phyloP scores from a whole-genome alignment of 2,797 vertebrate genomes.

The Acanthurus tractus region DNA sequence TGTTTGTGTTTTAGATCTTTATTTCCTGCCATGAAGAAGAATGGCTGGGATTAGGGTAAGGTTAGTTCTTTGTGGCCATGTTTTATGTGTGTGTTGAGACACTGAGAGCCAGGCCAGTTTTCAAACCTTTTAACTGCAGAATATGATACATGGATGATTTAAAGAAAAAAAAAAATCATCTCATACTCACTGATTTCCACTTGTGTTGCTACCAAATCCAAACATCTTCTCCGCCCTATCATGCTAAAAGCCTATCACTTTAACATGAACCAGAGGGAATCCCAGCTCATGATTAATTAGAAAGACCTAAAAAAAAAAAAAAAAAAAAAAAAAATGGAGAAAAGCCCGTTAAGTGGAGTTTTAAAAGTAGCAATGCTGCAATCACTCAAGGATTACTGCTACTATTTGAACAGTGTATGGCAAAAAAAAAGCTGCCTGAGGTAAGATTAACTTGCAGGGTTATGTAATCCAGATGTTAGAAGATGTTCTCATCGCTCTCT shows the following conservation, averaged over 20 bases:
- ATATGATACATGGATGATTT: slow-evolving; percentile 7
- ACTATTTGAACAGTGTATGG: slow-evolving; percentile 57
- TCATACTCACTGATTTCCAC: neutral
- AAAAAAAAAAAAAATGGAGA: slow-evolving; percentile 20
- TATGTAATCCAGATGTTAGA: slow-evolving; percentile 74
- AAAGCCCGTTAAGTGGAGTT: slow-evolving; percentile 53
- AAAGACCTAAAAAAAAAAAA: slow-evolving; percentile 2
- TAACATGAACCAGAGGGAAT: slow-evolving; percentile 38
- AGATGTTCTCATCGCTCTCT: slow-evolving; percentile 47
- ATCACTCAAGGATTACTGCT: slow-evolving; percentile 68
- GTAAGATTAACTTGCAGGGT: slow-evolving; percentile 68
- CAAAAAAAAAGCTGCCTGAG: slow-evolving; percentile 61
- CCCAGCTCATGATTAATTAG: slow-evolving; percentile 56
- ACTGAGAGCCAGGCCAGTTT: neutral
- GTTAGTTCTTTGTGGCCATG: too few relatives aligned
- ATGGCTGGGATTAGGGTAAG: neutral
- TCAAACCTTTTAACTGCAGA: neutral
- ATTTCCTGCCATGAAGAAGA: neutral
- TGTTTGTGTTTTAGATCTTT: neutral
- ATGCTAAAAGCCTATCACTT: slow-evolving; percentile 27
- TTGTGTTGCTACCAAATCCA: neutral
- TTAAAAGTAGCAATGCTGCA: slow-evolving; percentile 48
- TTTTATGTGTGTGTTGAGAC: neutral
- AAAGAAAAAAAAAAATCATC: neutral
- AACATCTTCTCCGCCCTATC: neutral